Conservation (phyloP, 2,113 vertebrate genomes). For the Brienomyrus brachyistius region DNA sequence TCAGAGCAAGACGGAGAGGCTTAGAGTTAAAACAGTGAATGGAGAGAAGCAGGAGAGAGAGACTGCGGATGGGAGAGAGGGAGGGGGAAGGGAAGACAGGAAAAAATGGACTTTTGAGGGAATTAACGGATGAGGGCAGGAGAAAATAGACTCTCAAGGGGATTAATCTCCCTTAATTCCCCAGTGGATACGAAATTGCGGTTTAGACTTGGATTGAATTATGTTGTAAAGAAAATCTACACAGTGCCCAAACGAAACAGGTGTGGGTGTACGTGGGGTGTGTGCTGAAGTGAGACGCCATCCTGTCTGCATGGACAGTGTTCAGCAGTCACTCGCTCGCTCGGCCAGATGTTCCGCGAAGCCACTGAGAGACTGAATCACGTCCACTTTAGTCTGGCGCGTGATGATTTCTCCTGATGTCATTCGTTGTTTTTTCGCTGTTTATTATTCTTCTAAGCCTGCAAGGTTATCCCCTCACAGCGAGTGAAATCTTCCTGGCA, state of each 20-base stretch:
- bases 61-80: not conserved
- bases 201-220: not conserved
- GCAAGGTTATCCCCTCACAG: not conserved
- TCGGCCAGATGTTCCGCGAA: not conserved
- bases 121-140: not conserved
- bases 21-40: conserved; percentile 13
- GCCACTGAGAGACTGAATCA: not conserved
- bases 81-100: not conserved
- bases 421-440: not conserved
- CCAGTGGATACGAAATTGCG: not conserved
- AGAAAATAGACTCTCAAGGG: conserved; percentile 12
- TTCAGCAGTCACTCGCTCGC: not conserved
- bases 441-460: not conserved
- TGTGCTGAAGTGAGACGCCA: not conserved
- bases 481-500: not conserved
- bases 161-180: conserved; percentile 9
- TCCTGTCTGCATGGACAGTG: not conserved
- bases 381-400: not conserved
- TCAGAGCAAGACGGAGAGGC: not conserved
- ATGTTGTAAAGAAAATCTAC: not conserved
- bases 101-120: not conserved
- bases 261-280: not conserved
- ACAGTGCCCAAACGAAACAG: not conserved
- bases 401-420: not conserved
- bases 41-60: not conserved